Evolutionary conservation across 2,888 invertebrate species (phyloP).

Genomic region (Antheraea yamamai): DNA sequence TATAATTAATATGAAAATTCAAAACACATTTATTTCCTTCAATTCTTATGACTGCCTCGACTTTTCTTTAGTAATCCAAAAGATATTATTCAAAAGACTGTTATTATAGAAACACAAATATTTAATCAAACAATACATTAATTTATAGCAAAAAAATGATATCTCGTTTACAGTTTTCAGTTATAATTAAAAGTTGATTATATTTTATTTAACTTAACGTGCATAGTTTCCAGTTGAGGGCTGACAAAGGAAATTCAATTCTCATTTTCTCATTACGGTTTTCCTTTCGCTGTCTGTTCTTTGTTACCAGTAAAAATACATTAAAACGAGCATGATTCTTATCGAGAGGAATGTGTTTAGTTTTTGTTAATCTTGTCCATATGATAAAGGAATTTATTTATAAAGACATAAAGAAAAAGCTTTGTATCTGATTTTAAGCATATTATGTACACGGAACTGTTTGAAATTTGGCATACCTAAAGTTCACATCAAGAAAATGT

Average conservation of each 20-base stretch:
- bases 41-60: no score
- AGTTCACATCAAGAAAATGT: no score
- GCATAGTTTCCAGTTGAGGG: slow-evolving; percentile 47
- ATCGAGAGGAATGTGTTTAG: slow-evolving; percentile 16
- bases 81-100: background rate
- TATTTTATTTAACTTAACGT: slow-evolving; percentile 42
- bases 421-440: background rate
- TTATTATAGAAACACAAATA: background rate
- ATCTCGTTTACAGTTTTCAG: background rate
- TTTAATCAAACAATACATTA: background rate
- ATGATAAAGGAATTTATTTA: slow-evolving; percentile 29
- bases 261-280: slow-evolving; percentile 70
- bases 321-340: slow-evolving; percentile 39
- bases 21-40: no score
- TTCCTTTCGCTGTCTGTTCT: slow-evolving; percentile 58
- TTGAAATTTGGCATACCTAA: no score
- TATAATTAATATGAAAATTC: no score
- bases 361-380: slow-evolving; percentile 40
- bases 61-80: background rate
- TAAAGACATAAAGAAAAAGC: no score
- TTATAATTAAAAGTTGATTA: slow-evolving; percentile 20
- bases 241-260: slow-evolving; percentile 70
- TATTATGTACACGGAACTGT: background rate
- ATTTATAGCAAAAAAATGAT: background rate
- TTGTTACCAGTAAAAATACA: slow-evolving; percentile 57